Evolutionary conservation across 2,113 vertebrate species (phyloP).

Genomic region (Salminus brasiliensis): DNA sequence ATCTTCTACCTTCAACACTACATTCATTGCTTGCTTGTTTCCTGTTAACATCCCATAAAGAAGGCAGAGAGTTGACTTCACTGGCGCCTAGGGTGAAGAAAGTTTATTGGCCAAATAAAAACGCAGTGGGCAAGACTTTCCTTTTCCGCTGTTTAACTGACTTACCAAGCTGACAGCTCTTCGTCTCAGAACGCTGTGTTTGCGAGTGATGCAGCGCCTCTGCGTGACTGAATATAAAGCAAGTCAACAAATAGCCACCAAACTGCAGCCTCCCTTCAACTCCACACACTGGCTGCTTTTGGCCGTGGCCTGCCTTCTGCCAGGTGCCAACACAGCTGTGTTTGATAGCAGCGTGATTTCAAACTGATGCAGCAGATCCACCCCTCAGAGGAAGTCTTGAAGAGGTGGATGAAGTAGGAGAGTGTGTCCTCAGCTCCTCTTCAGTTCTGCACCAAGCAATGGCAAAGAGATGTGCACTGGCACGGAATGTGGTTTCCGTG

Average conservation of each 20-base stretch:
- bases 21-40: background rate
- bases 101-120: conserved; percentile 25
- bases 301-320: conserved; percentile 21
- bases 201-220: background rate
- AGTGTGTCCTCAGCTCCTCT: conserved; percentile 14
- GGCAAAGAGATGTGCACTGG: conserved; percentile 30
- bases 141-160: conserved; percentile 6
- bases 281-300: conserved; percentile 10
- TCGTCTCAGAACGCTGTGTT: background rate
- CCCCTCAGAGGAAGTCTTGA: conserved; percentile 10
- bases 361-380: conserved; percentile 13
- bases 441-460: background rate
- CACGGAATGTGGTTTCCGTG: conserved; percentile 48
- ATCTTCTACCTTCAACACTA: background rate
- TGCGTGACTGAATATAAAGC: background rate
- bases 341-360: conserved; percentile 25
- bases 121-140: background rate
- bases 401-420: background rate
- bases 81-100: background rate
- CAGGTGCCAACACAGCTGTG: conserved; percentile 33
- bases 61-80: conserved; percentile 2
- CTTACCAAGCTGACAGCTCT: background rate
- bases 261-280: background rate
- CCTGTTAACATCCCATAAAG: conserved; percentile 16
- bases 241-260: conserved; percentile 25